These are phyloP conservation scores for Entosphenus tridentatus DNA, from an alignment of 2,113 vertebrate species.

Conservation along the genomic window DNA sequence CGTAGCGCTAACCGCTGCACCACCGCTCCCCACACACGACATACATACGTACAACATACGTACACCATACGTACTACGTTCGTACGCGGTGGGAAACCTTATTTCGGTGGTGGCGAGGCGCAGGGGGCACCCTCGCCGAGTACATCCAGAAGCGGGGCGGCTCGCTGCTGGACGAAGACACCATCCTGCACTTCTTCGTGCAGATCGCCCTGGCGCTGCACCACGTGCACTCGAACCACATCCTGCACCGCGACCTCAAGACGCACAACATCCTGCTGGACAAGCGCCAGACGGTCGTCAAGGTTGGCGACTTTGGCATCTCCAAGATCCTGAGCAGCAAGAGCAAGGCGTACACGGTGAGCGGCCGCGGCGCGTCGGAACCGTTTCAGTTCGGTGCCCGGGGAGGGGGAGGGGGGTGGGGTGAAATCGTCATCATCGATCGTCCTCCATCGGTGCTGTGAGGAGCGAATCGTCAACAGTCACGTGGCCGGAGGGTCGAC, in stretches of 20 bases:
- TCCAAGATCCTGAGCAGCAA: constrained; percentile 98
- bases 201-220: constrained; percentile 84
- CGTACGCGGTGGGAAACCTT: too few relatives aligned
- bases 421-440: too few relatives aligned
- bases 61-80: too few relatives aligned
- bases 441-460: too few relatives aligned
- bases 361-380: constrained; percentile 9
- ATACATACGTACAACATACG: too few relatives aligned
- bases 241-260: constrained; percentile 86
- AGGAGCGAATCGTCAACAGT: too few relatives aligned
- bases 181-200: constrained; percentile 89
- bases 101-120: background rate
- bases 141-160: constrained; percentile 93
- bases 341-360: constrained; percentile 88
- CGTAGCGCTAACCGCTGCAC: too few relatives aligned
- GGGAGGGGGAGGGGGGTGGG: too few relatives aligned
- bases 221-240: constrained; percentile 86
- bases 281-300: constrained; percentile 86
- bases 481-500: too few relatives aligned
- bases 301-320: constrained; percentile 92
- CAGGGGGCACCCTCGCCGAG: constrained; percentile 77
- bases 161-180: constrained; percentile 82
- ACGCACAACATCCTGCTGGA: constrained; percentile 95
- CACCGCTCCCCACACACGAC: too few relatives aligned
- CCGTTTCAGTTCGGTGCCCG: too few relatives aligned